Evolutionary conservation across 2,888 invertebrate species (phyloP).

Genomic region (Notodonta dromedarius): DNA sequence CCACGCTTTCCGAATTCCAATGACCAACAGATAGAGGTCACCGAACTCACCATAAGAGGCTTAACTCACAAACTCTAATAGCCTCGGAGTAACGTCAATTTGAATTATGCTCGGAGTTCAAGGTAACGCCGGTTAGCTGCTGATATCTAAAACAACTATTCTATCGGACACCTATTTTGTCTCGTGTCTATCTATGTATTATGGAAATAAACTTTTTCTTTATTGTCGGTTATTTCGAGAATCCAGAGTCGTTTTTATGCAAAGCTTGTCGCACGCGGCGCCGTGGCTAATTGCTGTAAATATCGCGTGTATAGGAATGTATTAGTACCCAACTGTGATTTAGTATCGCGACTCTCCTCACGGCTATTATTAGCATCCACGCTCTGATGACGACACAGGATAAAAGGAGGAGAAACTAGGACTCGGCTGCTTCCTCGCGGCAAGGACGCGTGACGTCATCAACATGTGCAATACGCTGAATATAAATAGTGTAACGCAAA

Average conservation of each 20-base stretch:
- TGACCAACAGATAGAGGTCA: conserved; percentile 45
- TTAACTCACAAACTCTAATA: conserved; percentile 47
- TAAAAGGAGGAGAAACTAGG: conserved; percentile 74
- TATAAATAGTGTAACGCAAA: conserved; percentile 63
- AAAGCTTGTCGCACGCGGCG: conserved; percentile 44
- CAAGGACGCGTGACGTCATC: conserved; percentile 81
- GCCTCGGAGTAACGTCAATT: conserved; percentile 55
- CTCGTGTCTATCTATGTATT: conserved; percentile 32
- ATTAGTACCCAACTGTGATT: conserved; percentile 38
- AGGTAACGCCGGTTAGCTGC: conserved; percentile 54
- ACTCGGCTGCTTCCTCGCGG: conserved; percentile 70
- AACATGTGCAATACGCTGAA: conserved; percentile 60
- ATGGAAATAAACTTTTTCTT: conserved; percentile 30
- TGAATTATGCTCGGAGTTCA: conserved; percentile 67
- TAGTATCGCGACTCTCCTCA: conserved; percentile 45
- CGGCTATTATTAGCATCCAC: conserved; percentile 65
- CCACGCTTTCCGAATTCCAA: conserved; percentile 21
- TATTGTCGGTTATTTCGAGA: conserved; percentile 24
- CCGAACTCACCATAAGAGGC: conserved; percentile 45
- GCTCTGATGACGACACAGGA: conserved; percentile 73
- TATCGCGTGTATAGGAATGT: conserved; percentile 29
- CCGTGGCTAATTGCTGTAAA: conserved; percentile 44
- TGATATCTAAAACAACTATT: conserved; percentile 30
- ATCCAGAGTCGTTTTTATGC: conserved; percentile 44
- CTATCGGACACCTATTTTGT: conserved; percentile 35